Percentiles rank a stretch among this genome's conserved stretches.
Conservation (phyloP, 2,113 vertebrate species). For the Alethe diademata region DNA sequence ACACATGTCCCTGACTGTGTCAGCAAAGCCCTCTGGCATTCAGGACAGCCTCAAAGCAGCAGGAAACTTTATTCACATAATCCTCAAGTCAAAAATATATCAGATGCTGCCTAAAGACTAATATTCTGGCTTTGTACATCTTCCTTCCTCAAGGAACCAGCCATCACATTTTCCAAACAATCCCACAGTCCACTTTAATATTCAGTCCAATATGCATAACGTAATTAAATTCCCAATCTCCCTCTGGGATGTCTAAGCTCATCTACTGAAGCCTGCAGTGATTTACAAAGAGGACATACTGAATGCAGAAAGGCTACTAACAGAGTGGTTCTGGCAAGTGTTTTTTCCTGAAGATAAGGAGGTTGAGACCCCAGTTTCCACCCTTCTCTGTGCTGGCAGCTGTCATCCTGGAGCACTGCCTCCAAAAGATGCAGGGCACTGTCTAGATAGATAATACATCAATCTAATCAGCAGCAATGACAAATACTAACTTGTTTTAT, state of each 20-base stretch:
- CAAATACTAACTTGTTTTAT: conserved; percentile 8
- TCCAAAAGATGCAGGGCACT: neutral
- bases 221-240: neutral
- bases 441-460: neutral
- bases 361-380: neutral
- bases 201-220: neutral
- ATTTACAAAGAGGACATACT: neutral
- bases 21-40: neutral
- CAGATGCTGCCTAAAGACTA: neutral
- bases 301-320: neutral
- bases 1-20: neutral
- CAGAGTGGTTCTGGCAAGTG: neutral
- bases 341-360: neutral
- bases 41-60: neutral
- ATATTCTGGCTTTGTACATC: neutral
- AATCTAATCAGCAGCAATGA: neutral
- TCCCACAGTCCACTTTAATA: neutral
- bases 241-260: neutral
- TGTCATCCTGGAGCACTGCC: neutral
- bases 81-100: neutral
- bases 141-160: neutral
- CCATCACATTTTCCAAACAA: neutral
- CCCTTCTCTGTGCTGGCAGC: neutral
- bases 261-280: neutral
- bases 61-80: neutral